These are phyloP conservation scores for Ornithoptera alexandrae DNA, from an alignment of 2,888 invertebrate species.

Conservation along the genomic window DNA sequence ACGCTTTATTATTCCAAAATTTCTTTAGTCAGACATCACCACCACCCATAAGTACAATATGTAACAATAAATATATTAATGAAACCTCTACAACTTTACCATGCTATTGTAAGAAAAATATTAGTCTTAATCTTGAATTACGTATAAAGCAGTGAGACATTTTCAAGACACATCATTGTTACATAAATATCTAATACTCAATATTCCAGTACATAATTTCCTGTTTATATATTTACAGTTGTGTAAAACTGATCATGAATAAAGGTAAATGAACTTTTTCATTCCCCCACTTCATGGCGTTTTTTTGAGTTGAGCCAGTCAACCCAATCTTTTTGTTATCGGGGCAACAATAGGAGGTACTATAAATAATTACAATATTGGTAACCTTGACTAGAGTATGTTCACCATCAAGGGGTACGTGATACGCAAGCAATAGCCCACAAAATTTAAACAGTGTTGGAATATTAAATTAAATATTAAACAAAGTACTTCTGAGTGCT, in stretches of 20 bases:
- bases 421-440: too few relatives aligned
- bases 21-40: too few relatives aligned
- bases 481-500: too few relatives aligned
- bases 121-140: too few relatives aligned
- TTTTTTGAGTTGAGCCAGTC: constrained; percentile 59
- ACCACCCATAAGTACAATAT: too few relatives aligned
- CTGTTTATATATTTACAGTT: constrained; percentile 44
- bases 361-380: constrained; percentile 36
- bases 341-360: constrained; percentile 61
- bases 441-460: too few relatives aligned
- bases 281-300: constrained; percentile 47
- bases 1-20: too few relatives aligned
- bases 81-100: too few relatives aligned
- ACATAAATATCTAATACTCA: constrained; percentile 7
- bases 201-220: constrained; percentile 31
- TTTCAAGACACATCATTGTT: constrained; percentile 16
- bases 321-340: constrained; percentile 65
- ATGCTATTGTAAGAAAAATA: too few relatives aligned
- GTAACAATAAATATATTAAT: too few relatives aligned
- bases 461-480: too few relatives aligned
- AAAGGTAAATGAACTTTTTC: constrained; percentile 64
- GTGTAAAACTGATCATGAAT: constrained; percentile 65
- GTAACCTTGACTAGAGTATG: constrained; percentile 65
- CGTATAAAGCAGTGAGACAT: too few relatives aligned
- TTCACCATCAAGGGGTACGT: constrained; percentile 54